A percentile compares a stretch with the other conserved stretches of the same genome.
phyloP scores from a whole-genome alignment of 2,797 vertebrate species.

The Sarcophilus harrisii region DNA sequence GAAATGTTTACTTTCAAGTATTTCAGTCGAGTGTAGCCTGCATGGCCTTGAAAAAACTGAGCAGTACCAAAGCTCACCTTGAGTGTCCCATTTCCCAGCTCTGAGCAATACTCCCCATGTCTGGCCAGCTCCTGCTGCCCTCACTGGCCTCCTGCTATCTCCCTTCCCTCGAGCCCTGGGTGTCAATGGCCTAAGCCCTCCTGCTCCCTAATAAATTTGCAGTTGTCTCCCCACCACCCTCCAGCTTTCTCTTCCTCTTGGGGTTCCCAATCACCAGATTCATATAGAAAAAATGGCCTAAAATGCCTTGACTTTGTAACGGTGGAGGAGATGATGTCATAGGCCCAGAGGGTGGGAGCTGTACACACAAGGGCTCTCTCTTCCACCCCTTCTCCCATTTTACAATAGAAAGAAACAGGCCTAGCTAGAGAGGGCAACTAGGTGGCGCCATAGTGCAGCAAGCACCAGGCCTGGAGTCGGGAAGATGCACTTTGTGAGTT shows the following conservation, averaged over 20 bases:
- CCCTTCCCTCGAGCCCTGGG: not conserved
- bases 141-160: conserved; percentile 7
- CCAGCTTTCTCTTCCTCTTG: not conserved
- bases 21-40: not conserved
- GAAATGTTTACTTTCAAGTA: not conserved
- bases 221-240: not conserved
- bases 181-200: not conserved
- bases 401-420: not conserved
- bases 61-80: conserved; percentile 1
- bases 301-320: not conserved
- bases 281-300: no score
- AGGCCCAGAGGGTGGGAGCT: not conserved
- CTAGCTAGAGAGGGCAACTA: not conserved
- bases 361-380: not conserved
- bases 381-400: not conserved
- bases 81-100: not conserved
- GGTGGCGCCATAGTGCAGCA: not conserved
- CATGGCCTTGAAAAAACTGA: conserved; percentile 33
- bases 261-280: not conserved
- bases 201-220: not conserved
- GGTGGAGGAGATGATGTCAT: not conserved
- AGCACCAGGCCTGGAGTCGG: not conserved
- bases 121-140: not conserved
- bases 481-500: not conserved
- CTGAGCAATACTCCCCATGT: not conserved